Percentiles rank a stretch among this genome's conserved stretches.
Evolutionary conservation across 2,797 vertebrate species (phyloP).

Genomic region (Hemitrygon akajei): DNA sequence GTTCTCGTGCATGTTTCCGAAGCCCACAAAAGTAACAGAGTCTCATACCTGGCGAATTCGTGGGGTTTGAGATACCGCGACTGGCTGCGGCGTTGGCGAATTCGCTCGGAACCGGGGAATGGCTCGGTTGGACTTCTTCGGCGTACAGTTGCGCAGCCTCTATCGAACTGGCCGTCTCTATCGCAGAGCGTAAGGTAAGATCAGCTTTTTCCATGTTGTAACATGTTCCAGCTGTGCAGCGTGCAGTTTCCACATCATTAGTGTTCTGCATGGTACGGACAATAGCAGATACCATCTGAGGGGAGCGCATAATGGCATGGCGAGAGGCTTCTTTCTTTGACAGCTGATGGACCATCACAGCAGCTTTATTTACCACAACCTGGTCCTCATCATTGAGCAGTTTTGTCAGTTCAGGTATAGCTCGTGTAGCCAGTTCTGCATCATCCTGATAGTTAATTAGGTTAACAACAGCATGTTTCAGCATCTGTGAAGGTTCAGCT

Average conservation of each 20-base stretch:
- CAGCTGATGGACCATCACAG: slow-evolving; percentile 98
- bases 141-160: too few relatives aligned
- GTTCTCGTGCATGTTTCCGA: too few relatives aligned
- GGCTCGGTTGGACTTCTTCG: too few relatives aligned
- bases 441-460: slow-evolving; percentile 98
- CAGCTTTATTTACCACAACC: slow-evolving; percentile 98
- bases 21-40: too few relatives aligned
- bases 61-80: too few relatives aligned
- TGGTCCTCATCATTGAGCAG: slow-evolving; percentile 97
- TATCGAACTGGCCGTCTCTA: too few relatives aligned
- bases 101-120: too few relatives aligned
- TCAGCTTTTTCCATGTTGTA: too few relatives aligned
- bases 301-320: slow-evolving; percentile 96
- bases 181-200: too few relatives aligned
- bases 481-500: slow-evolving; percentile 97
- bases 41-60: too few relatives aligned
- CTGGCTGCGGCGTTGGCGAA: too few relatives aligned
- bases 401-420: slow-evolving; percentile 96
- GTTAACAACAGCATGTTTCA: slow-evolving; percentile 96
- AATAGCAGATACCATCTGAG: slow-evolving; percentile 98
- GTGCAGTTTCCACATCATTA: slow-evolving; percentile 93
- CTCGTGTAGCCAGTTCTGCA: slow-evolving; percentile 92
- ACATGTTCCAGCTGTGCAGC: slow-evolving; percentile 90
- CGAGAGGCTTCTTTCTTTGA: slow-evolving; percentile 98
- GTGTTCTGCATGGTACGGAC: slow-evolving; percentile 99